Conservation (phyloP, 2,888 invertebrate genomes). For the Poecilobothrus nobilitatus region DNA sequence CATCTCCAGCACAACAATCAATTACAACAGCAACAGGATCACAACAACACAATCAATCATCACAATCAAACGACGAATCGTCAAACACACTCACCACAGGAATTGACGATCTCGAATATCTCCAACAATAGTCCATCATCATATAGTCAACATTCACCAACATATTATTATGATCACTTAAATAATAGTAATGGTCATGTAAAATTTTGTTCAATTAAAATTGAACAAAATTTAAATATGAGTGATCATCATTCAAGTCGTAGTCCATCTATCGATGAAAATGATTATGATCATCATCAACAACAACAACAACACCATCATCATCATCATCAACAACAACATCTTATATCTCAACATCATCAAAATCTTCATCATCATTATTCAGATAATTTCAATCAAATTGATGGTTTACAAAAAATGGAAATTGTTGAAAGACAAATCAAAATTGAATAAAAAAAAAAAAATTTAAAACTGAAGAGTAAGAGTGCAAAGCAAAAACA, state of each 20-base stretch:
- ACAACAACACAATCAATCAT: slow-evolving; percentile 13
- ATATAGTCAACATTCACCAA: slow-evolving; percentile 27
- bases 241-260: slow-evolving; percentile 27
- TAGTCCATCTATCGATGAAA: slow-evolving; percentile 40
- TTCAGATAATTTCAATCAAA: slow-evolving; percentile 10
- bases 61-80: slow-evolving; percentile 19
- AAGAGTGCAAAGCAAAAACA: no score
- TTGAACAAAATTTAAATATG: not conserved
- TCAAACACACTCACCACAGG: slow-evolving; percentile 20
- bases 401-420: slow-evolving; percentile 27
- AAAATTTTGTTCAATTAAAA: not conserved
- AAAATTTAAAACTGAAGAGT: no score
- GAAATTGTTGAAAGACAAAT: slow-evolving; percentile 39
- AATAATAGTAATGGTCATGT: slow-evolving; percentile 28
- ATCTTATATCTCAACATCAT: slow-evolving; percentile 29
- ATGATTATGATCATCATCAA: slow-evolving; percentile 34
- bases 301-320: slow-evolving; percentile 23
- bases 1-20: slow-evolving; percentile 26
- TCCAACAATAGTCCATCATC: slow-evolving; percentile 20
- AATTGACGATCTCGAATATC: slow-evolving; percentile 19
- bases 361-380: not conserved
- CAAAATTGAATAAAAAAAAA: slow-evolving; percentile 35
- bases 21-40: slow-evolving; percentile 5
- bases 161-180: slow-evolving; percentile 25
- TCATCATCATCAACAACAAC: slow-evolving; percentile 29